Evolutionary conservation across 2,888 invertebrate species (phyloP).

Genomic region (Hirudinaria manillensis): DNA sequence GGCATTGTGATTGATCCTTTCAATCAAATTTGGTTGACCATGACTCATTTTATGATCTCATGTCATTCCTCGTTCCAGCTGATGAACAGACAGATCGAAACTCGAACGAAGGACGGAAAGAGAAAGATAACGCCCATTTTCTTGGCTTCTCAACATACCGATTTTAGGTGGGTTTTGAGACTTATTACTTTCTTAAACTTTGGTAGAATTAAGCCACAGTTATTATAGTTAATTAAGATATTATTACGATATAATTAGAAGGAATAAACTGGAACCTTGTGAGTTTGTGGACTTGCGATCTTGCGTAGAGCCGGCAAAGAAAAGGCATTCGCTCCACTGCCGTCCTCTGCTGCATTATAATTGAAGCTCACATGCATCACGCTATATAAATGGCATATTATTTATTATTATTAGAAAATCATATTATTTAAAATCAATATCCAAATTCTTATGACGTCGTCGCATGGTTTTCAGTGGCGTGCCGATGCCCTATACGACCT

Average conservation of each 20-base stretch:
- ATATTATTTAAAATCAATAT: not conserved
- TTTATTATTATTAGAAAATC: not conserved
- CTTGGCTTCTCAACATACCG: constrained; percentile 66
- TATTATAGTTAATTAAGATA: too few species aligned
- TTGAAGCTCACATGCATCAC: not conserved
- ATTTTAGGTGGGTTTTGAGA: constrained; percentile 58
- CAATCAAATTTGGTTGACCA: too few species aligned
- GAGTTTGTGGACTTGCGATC: too few species aligned
- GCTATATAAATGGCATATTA: too few species aligned
- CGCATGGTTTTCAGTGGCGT: constrained; percentile 23
- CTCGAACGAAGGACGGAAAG: constrained; percentile 85
- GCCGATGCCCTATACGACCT: constrained; percentile 32
- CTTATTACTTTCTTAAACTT: not conserved
- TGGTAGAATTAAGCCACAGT: too few species aligned
- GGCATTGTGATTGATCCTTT: too few species aligned
- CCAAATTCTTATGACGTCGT: too few species aligned
- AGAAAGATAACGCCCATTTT: constrained; percentile 93
- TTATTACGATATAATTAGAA: not conserved
- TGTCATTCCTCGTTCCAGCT: not conserved
- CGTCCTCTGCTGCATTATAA: not conserved
- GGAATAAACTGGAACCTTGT: too few species aligned
- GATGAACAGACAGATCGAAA: constrained; percentile 71
- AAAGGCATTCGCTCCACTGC: constrained; percentile 1
- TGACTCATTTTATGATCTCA: too few species aligned
- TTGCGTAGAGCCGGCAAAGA: not conserved